These are phyloP conservation scores for Glomeris marginata DNA, from an alignment of 2,888 invertebrate genomes.

Conservation along the genomic window DNA sequence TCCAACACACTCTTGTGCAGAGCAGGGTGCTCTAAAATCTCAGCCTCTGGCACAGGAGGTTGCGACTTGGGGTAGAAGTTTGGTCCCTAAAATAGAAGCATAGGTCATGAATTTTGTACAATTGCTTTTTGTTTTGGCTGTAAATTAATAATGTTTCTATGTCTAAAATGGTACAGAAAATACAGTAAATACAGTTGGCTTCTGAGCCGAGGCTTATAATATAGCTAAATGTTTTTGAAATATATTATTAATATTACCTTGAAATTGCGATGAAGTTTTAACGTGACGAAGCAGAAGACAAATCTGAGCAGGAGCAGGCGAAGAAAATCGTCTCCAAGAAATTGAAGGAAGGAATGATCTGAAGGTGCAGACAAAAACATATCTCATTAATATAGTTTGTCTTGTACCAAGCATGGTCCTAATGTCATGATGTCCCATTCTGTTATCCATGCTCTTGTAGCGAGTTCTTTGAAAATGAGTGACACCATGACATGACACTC, in stretches of 20 bases:
- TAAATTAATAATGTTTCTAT: too few species aligned
- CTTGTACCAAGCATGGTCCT: too few species aligned
- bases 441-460: too few species aligned
- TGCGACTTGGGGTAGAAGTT: slow-evolving; percentile 71
- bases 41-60: slow-evolving; percentile 71
- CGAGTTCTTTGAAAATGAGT: too few species aligned
- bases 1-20: slow-evolving; percentile 66
- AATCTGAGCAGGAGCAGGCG: slow-evolving; percentile 73
- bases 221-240: too few species aligned
- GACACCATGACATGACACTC: too few species aligned
- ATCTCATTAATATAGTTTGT: background rate
- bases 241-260: slow-evolving; percentile 35
- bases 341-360: slow-evolving; percentile 47
- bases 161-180: too few species aligned
- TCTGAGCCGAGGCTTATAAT: too few species aligned
- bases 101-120: too few species aligned
- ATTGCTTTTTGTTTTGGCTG: too few species aligned
- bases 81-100: slow-evolving; percentile 53
- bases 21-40: slow-evolving; percentile 67
- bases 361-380: slow-evolving; percentile 17
- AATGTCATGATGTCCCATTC: too few species aligned
- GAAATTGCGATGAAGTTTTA: slow-evolving; percentile 69
- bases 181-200: too few species aligned
- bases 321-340: slow-evolving; percentile 89
- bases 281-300: slow-evolving; percentile 82